Evolutionary conservation across 2,113 vertebrate species (phyloP).

Genomic region (Dolichallabes microphthalmus): DNA sequence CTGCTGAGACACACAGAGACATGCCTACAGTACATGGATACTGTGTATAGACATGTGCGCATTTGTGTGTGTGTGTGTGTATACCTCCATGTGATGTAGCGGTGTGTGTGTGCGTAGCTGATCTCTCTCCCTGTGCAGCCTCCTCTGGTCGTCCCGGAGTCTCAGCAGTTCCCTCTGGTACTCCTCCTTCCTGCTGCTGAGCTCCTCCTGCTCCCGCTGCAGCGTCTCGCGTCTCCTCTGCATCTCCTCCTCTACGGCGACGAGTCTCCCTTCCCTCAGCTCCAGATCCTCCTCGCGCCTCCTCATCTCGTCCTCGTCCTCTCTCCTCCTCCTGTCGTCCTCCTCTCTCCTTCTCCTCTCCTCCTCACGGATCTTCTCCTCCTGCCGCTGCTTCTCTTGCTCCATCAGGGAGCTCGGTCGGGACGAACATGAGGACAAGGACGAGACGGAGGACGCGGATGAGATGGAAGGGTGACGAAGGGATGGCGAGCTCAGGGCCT

Average conservation of each 20-base stretch:
- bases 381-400: slow-evolving; percentile 31
- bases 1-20: slow-evolving; percentile 29
- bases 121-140: slow-evolving; percentile 17
- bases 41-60: not conserved
- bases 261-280: not conserved
- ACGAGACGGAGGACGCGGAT: slow-evolving; percentile 22
- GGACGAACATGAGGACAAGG: not conserved
- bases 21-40: not conserved
- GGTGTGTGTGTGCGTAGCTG: slow-evolving; percentile 15
- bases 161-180: slow-evolving; percentile 12
- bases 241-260: slow-evolving; percentile 14
- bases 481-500: not conserved
- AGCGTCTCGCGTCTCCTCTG: not conserved
- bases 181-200: slow-evolving; percentile 22
- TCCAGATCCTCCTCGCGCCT: not conserved
- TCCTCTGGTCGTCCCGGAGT: slow-evolving; percentile 8
- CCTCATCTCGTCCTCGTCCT: slow-evolving; percentile 5
- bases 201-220: slow-evolving; percentile 11
- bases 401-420: slow-evolving; percentile 28
- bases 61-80: not conserved
- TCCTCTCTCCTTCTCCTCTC: slow-evolving; percentile 23
- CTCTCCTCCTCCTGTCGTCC: slow-evolving; percentile 6
- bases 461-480: slow-evolving; percentile 24
- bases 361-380: slow-evolving; percentile 22
- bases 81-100: not conserved